phyloP scores from a whole-genome alignment of 2,113 vertebrate genomes.

The Ranitomeya imitator region DNA sequence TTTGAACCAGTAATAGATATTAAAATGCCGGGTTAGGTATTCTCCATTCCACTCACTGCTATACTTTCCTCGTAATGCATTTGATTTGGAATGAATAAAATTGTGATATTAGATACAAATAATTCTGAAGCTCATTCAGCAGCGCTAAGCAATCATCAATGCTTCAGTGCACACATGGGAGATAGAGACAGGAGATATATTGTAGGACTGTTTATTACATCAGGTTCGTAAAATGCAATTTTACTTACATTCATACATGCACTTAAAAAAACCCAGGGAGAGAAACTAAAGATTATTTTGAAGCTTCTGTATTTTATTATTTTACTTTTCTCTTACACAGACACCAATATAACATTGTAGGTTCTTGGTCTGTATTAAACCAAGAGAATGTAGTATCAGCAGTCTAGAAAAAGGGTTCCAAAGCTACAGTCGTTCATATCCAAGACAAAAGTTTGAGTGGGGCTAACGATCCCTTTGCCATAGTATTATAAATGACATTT shows the following conservation, averaged over 20 bases:
- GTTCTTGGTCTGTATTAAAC: not conserved
- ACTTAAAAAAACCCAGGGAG: not conserved
- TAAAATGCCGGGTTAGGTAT: not conserved
- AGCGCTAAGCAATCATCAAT: constrained; percentile 27
- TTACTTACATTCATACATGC: constrained; percentile 21
- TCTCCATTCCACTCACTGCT: not conserved
- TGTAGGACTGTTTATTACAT: constrained; percentile 36
- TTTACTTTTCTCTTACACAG: too few relatives aligned
- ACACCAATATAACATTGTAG: not conserved
- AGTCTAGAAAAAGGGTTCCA: too few relatives aligned
- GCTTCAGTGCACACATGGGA: constrained; percentile 30
- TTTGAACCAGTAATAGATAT: not conserved
- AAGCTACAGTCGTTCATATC: too few relatives aligned
- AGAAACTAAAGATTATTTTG: not conserved
- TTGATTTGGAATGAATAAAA: constrained; percentile 36
- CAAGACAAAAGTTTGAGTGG: too few relatives aligned
- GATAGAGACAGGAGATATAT: constrained; percentile 9
- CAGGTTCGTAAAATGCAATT: constrained; percentile 30
- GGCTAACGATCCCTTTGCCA: too few relatives aligned
- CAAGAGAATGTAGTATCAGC: not conserved
- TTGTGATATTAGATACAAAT: constrained; percentile 40
- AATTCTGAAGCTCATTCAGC: constrained; percentile 33
- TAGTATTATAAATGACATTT: too few relatives aligned
- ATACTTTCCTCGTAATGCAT: not conserved
- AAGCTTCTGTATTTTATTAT: not conserved